phyloP scores from a whole-genome alignment of 1,140 invertebrate species.

The Agrypnia vestita region DNA sequence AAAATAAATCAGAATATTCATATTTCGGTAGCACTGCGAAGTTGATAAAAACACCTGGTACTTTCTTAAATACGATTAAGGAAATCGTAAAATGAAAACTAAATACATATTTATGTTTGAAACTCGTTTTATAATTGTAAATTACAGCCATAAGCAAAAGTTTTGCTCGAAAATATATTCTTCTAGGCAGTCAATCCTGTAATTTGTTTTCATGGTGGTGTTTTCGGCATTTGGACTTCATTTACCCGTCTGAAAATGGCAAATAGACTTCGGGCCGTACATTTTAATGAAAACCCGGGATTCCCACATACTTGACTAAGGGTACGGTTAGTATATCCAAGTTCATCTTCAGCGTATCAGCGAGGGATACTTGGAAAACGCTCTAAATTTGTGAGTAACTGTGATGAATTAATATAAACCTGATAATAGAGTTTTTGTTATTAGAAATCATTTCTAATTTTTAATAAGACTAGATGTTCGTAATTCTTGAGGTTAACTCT shows the following conservation, averaged over 20 bases:
- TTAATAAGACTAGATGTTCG: no score
- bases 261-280: slow-evolving; percentile 12
- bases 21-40: background rate
- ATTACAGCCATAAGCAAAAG: background rate
- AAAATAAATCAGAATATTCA: no score
- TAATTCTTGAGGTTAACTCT: no score
- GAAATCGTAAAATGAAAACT: background rate
- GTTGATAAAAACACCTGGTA: background rate
- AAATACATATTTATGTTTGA: background rate
- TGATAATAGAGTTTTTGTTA: no score
- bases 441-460: no score
- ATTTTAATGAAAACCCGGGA: slow-evolving; percentile 16
- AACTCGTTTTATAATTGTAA: slow-evolving; percentile 8
- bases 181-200: slow-evolving; percentile 7
- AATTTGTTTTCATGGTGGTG: background rate
- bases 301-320: background rate
- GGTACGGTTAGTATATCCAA: background rate
- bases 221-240: slow-evolving; percentile 17
- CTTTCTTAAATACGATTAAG: background rate
- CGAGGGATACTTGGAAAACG: background rate
- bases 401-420: no score
- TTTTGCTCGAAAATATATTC: background rate
- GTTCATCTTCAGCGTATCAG: background rate
- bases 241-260: slow-evolving; percentile 9
- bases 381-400: no score